Base-by-base conservation (phyloP, 2,888 invertebrate species). In the Tenthredo distinguenda region DNA sequence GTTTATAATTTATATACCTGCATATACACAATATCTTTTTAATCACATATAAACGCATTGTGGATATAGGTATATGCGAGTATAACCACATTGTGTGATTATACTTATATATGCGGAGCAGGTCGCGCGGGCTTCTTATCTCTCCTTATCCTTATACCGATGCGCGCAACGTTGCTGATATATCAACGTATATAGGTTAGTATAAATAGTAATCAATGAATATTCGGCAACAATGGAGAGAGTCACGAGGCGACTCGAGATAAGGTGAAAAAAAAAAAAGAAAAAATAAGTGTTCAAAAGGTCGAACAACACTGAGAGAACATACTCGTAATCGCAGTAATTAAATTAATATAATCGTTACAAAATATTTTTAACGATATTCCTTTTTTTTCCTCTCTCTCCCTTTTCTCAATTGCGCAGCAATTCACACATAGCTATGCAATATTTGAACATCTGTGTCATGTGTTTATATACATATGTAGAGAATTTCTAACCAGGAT, bases 61-160 rank as follows among this genome's bases (percentile, higher is more conserved):
- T 18, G 18, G 26, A 12, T 34, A 68, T 68, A 34, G 12, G 34
- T 68, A 34, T 68, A 34, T 18, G 15, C 18, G 68, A 18, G 34
- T 68, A 68, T 34, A 31, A 18, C 31, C 68, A 68, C 34, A 68
- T 34, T 68, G 18, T 68, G 18, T 34, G 18, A 31, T 62, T 62
- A 62, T 62, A 62, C 10, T 34, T 68, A 10, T 68, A n/a, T 68
- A 18, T 26, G 18, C 31, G 31, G 6, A 58, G 81, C 81, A 81
- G 58, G 37, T 62, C 58, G 81, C 81, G n/a, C 58, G 40, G 81
- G 50, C 26, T 81, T 81, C 81, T 81, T 81, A 81, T 81, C 81
- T 81, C 81, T 62, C 62, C 77, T 81, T 81, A 81, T 81, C 81
- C 81, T 58, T 40, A 26, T 43, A 62, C 81, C 37, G 62, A 81